A percentile compares a stretch with the other conserved stretches of the same genome.
Evolutionary conservation across 2,888 invertebrate species (phyloP).

Genomic region (Drosophila subsilvestris): DNA sequence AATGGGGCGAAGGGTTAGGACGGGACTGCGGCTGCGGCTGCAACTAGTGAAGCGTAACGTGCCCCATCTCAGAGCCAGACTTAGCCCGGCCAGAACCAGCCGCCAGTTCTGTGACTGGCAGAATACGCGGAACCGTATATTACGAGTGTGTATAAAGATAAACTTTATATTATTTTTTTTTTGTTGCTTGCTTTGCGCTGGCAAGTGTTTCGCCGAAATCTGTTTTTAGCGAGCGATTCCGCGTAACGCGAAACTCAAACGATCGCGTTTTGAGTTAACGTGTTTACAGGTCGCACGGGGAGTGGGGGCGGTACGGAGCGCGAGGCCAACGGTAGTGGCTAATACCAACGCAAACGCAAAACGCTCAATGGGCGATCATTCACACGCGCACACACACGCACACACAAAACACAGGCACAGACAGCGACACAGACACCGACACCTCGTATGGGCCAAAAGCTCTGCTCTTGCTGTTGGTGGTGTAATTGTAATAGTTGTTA

Average conservation of each 20-base stretch:
- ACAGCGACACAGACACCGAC: background rate
- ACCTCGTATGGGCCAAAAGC: conserved; percentile 25
- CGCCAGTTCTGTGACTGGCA: background rate
- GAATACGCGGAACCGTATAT: background rate
- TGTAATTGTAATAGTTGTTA: background rate
- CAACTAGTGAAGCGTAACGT: conserved; percentile 40
- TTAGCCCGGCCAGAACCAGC: conserved; percentile 28
- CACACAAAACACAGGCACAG: too few species aligned
- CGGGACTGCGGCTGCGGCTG: background rate
- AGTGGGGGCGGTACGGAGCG: conserved; percentile 5
- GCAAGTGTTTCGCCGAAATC: conserved; percentile 1
- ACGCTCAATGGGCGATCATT: conserved; percentile 30
- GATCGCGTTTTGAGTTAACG: background rate
- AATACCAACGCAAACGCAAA: conserved; percentile 13
- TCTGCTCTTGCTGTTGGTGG: conserved; percentile 15
- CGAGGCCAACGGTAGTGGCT: conserved; percentile 2
- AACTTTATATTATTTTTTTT: background rate
- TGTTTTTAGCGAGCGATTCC: background rate
- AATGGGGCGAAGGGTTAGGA: background rate
- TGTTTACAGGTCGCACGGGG: conserved; percentile 24
- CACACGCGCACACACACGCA: conserved; percentile 22
- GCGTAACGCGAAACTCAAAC: background rate
- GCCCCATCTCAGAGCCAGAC: conserved; percentile 47
- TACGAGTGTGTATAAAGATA: background rate
- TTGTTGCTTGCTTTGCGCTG: background rate